Base-by-base conservation (phyloP, 2,888 invertebrate species). In the Theodoxus fluviatilis region DNA sequence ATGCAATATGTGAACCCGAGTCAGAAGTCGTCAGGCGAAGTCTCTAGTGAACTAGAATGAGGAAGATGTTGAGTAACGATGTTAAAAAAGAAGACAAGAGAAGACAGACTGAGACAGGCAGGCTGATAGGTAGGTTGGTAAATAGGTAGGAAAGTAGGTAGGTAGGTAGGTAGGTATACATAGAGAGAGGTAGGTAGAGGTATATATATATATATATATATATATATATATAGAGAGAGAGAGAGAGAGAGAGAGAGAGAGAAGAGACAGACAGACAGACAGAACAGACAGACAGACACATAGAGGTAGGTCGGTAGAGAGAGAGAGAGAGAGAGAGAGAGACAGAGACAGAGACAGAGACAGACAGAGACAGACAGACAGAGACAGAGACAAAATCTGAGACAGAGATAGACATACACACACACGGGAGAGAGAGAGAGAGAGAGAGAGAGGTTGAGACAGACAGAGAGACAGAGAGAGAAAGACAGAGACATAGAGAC, bases 331-430 rank as follows among this genome's bases (percentile, higher is more conserved):
- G 18, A 28, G 28, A 28, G 28, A 57, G 28, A 28, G 31, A 57
- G 31, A 57, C 7, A 3, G 6, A 3, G 4, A 57, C 3, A 57
- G 3, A 57, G 59, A 57, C 38, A 68, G 59, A 68, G n/a, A 68
- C 31, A 68, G n/a, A 68, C 38, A 57, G n/a, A 68, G 59, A 68
- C 37, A 68, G 59, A 68, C 28, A 57, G 31, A 57, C 57, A 57
- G 52, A 57, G 31, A 57, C 15, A 22, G 4, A 57, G 28, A 57
- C 6, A 55, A 38, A 68, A 0, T 22, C 38, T 22, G 12, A 57
- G 25, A 57, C 57, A 66, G 28, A 66, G 12, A 40, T 9, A 57
- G 25, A 57, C 3, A 57, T 12, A 57, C 25, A 57, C 3, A 57
- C 15, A 57, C 25, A 57, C 31, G n/a, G n/a, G n/a, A n/a, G n/a